Evolutionary conservation across 2,888 invertebrate species (phyloP).

Genomic region (Ceramica pisi): DNA sequence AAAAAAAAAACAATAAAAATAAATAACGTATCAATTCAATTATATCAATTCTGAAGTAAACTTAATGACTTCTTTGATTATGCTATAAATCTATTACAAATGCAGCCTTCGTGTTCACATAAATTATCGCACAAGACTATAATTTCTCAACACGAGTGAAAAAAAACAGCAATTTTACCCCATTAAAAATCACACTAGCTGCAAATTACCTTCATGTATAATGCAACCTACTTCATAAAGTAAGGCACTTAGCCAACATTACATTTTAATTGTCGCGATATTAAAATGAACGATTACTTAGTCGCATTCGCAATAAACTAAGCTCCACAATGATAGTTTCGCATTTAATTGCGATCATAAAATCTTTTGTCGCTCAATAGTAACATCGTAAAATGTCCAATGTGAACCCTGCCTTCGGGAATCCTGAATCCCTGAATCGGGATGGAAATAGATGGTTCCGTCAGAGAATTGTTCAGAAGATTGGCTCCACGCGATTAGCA

Average conservation of each 20-base stretch:
- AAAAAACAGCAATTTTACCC: slow-evolving; percentile 36
- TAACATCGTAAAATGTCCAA: slow-evolving; percentile 69
- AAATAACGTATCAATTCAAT: too few species aligned
- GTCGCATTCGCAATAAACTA: slow-evolving; percentile 45
- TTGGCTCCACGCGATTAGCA: neutral
- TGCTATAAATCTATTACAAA: slow-evolving; percentile 39
- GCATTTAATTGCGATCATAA: slow-evolving; percentile 74
- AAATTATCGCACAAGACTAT: slow-evolving; percentile 26
- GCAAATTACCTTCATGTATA: slow-evolving; percentile 40
- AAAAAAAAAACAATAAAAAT: too few species aligned
- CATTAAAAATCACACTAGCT: slow-evolving; percentile 39
- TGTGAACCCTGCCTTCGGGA: slow-evolving; percentile 51
- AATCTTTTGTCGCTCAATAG: slow-evolving; percentile 74
- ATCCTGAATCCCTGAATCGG: slow-evolving; percentile 37
- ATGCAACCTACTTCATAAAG: slow-evolving; percentile 32
- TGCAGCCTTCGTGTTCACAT: slow-evolving; percentile 38
- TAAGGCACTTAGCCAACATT: slow-evolving; percentile 14
- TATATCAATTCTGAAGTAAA: neutral
- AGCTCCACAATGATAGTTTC: slow-evolving; percentile 61
- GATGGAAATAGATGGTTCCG: slow-evolving; percentile 31
- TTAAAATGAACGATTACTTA: slow-evolving; percentile 54
- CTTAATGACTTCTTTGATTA: slow-evolving; percentile 5
- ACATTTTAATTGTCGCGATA: slow-evolving; percentile 37
- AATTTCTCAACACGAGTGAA: slow-evolving; percentile 23
- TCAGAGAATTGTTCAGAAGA: neutral